Conservation (phyloP, 2,113 vertebrate genomes). For the Glaucomys volans region DNA sequence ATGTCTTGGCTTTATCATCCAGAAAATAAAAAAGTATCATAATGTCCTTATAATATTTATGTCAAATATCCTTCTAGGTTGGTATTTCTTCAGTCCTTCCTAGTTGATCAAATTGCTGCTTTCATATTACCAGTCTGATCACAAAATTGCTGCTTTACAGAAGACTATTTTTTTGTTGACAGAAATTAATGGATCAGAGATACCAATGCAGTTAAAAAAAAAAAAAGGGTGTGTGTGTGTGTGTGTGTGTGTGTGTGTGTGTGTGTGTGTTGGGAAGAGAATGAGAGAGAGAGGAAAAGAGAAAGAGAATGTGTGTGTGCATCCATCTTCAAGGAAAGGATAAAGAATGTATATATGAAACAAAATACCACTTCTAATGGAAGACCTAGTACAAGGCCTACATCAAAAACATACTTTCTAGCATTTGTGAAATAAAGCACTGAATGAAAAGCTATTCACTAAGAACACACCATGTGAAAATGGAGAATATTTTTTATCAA, state of each 20-base stretch:
- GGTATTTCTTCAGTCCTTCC: slow-evolving; percentile 59
- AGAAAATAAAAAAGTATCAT: slow-evolving; percentile 46
- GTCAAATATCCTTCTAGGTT: slow-evolving; percentile 35
- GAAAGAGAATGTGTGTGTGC: slow-evolving; percentile 49
- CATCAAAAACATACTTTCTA: slow-evolving; percentile 62
- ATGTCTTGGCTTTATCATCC: slow-evolving; percentile 26
- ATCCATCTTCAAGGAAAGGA: slow-evolving; percentile 55
- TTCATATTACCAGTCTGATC: slow-evolving; percentile 50
- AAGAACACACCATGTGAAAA: slow-evolving; percentile 71
- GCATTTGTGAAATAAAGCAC: slow-evolving; percentile 68
- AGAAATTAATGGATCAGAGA: slow-evolving; percentile 76
- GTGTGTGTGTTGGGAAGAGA: neutral
- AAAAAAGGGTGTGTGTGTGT: neutral
- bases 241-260: neutral
- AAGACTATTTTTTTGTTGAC: slow-evolving; percentile 58
- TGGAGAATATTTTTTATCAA: slow-evolving; percentile 70
- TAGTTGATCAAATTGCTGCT: slow-evolving; percentile 66
- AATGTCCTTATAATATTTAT: slow-evolving; percentile 21
- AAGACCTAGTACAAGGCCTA: slow-evolving; percentile 80
- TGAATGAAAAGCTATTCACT: slow-evolving; percentile 68
- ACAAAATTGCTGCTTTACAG: slow-evolving; percentile 67
- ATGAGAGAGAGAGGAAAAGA: neutral
- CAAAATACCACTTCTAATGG: slow-evolving; percentile 66
- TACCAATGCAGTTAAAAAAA: slow-evolving; percentile 45
- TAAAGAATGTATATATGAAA: slow-evolving; percentile 65